Conservation (phyloP, 2,797 vertebrate genomes). For the Fundulus diaphanus region DNA sequence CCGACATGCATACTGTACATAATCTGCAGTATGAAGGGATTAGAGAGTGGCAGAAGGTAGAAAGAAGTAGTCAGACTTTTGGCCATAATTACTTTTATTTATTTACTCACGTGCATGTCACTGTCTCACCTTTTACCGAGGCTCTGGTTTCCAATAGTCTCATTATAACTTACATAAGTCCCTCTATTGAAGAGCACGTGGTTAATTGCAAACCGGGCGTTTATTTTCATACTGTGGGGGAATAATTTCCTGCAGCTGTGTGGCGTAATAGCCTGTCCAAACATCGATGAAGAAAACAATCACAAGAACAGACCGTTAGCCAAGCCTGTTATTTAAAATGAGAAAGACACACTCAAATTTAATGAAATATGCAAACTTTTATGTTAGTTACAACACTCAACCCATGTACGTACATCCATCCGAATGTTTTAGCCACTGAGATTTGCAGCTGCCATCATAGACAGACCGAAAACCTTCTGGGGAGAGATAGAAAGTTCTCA, state of each 20-base stretch:
- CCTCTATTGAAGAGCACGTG: neutral
- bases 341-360: neutral
- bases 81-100: slow-evolving; percentile 2
- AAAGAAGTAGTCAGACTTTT: slow-evolving; percentile 35
- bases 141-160: neutral
- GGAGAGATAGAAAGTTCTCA: neutral
- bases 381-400: neutral
- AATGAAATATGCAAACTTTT: neutral
- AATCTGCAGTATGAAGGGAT: slow-evolving; percentile 39
- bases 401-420: neutral
- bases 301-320: neutral
- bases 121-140: neutral
- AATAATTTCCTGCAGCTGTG: neutral
- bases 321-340: neutral
- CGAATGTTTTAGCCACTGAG: neutral
- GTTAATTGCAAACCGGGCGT: neutral
- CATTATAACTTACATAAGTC: neutral
- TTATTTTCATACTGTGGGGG: neutral
- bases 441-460: neutral
- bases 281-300: neutral
- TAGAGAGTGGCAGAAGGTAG: slow-evolving; percentile 25
- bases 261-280: neutral
- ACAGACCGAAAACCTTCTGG: neutral
- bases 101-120: slow-evolving; percentile 2
- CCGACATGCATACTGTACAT: slow-evolving; percentile 24